A percentile compares a stretch with the other conserved stretches of the same genome.
Conservation (phyloP, 2,797 vertebrate genomes). For the Thaleichthys pacificus region DNA sequence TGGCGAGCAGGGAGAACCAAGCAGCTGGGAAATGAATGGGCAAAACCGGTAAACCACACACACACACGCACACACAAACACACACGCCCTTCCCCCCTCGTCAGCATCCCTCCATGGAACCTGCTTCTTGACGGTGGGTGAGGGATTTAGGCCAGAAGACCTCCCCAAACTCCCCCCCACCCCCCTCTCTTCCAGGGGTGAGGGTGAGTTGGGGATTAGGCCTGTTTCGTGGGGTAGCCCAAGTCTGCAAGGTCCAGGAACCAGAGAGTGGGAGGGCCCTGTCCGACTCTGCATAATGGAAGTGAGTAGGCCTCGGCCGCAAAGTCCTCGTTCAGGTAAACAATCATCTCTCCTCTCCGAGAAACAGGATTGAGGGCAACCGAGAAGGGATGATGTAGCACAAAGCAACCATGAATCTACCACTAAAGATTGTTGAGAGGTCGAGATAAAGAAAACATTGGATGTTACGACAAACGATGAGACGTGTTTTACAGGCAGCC, state of each 20-base stretch:
- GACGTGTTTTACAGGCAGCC: not conserved
- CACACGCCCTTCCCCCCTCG: not conserved
- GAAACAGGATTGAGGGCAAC: too few species aligned
- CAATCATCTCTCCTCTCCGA: not conserved
- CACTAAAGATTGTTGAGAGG: not conserved
- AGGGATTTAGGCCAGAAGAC: slow-evolving; percentile 1
- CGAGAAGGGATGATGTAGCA: not conserved
- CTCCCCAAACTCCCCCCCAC: not conserved
- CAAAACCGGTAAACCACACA: not conserved
- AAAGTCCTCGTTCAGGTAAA: not conserved
- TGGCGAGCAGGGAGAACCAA: slow-evolving; percentile 3
- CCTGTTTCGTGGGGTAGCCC: not conserved
- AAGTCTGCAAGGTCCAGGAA: not conserved
- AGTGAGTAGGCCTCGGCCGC: not conserved
- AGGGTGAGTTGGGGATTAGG: not conserved
- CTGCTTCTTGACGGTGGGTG: not conserved
- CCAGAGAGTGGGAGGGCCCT: not conserved
- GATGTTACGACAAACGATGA: not conserved
- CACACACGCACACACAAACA: slow-evolving; percentile 4
- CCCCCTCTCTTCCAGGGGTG: not conserved
- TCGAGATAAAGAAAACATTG: not conserved
- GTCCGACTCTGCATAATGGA: not conserved
- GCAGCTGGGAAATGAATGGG: slow-evolving; percentile 21
- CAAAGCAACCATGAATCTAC: not conserved
- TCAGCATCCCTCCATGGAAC: slow-evolving; percentile 7